These are phyloP conservation scores for Dioctria linearis DNA, from an alignment of 2,888 invertebrate species.

Conservation along the genomic window DNA sequence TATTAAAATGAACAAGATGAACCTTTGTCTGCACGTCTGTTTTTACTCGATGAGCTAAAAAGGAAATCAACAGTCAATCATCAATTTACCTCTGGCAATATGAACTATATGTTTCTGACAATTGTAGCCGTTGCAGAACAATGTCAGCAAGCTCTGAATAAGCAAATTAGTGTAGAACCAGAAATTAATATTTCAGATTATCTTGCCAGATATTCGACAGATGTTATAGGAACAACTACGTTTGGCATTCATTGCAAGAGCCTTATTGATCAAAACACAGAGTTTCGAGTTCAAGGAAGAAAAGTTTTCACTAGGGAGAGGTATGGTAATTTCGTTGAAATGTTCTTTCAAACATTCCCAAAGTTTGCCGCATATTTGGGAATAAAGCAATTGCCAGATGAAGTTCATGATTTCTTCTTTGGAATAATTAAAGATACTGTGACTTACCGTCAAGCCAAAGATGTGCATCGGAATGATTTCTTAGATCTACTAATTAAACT, in stretches of 20 bases:
- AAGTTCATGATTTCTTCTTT: conserved; percentile 64
- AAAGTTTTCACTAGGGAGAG: conserved; percentile 57
- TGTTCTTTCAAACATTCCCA: conserved; percentile 45
- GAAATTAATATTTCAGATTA: conserved; percentile 70
- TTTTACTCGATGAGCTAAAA: conserved; percentile 65
- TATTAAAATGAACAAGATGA: conserved; percentile 66
- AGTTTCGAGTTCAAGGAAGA: conserved; percentile 65
- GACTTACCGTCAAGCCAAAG: conserved; percentile 61
- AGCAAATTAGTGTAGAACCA: conserved; percentile 31
- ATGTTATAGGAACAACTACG: conserved; percentile 72
- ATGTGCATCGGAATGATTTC: conserved; percentile 63
- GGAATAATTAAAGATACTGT: conserved; percentile 67
- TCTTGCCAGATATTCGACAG: conserved; percentile 71
- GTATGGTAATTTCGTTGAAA: neutral
- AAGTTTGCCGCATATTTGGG: conserved; percentile 30
- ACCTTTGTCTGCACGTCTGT: conserved; percentile 67
- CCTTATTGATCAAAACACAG: conserved; percentile 67
- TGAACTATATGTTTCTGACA: conserved; percentile 67
- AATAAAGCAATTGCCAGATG: conserved; percentile 58
- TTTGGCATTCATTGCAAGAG: conserved; percentile 72
- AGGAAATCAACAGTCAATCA: conserved; percentile 70
- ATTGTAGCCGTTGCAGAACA: conserved; percentile 61
- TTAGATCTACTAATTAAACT: conserved; percentile 63
- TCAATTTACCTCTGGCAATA: conserved; percentile 70
- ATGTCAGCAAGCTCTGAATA: neutral